Conservation (phyloP, 2,888 invertebrate species). For the Andrena trimmerana region DNA sequence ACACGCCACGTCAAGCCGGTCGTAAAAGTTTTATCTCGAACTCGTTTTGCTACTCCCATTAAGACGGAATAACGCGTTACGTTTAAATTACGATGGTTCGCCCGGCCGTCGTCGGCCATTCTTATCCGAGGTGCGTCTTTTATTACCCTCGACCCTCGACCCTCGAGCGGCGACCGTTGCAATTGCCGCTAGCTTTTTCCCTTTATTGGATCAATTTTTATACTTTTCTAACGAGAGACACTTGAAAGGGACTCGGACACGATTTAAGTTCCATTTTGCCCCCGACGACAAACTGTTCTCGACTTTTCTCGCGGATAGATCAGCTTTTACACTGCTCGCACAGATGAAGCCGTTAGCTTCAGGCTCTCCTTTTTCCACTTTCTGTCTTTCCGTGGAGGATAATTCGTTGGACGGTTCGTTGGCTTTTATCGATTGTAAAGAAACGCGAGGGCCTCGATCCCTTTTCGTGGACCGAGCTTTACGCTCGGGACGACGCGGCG, state of each 20-base stretch:
- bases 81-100: slow-evolving; percentile 71
- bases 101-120: slow-evolving; percentile 25
- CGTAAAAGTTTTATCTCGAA: slow-evolving; percentile 70
- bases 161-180: background rate
- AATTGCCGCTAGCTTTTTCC: slow-evolving; percentile 28
- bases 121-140: slow-evolving; percentile 31
- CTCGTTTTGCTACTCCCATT: slow-evolving; percentile 56
- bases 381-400: slow-evolving; percentile 3
- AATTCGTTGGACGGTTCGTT: slow-evolving; percentile 8
- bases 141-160: slow-evolving; percentile 40
- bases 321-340: background rate
- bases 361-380: background rate
- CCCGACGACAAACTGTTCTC: slow-evolving; percentile 1
- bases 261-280: slow-evolving; percentile 4
- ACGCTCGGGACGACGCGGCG: too few species aligned
- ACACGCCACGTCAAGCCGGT: slow-evolving; percentile 44
- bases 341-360: background rate
- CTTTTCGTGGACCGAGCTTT: too few species aligned
- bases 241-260: slow-evolving; percentile 11
- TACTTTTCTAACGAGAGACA: slow-evolving; percentile 35
- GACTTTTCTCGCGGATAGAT: background rate
- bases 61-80: slow-evolving; percentile 67
- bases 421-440: background rate
- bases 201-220: slow-evolving; percentile 26
- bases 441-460: background rate